phyloP scores from a whole-genome alignment of 2,113 vertebrate species.

The Sprattus sprattus region DNA sequence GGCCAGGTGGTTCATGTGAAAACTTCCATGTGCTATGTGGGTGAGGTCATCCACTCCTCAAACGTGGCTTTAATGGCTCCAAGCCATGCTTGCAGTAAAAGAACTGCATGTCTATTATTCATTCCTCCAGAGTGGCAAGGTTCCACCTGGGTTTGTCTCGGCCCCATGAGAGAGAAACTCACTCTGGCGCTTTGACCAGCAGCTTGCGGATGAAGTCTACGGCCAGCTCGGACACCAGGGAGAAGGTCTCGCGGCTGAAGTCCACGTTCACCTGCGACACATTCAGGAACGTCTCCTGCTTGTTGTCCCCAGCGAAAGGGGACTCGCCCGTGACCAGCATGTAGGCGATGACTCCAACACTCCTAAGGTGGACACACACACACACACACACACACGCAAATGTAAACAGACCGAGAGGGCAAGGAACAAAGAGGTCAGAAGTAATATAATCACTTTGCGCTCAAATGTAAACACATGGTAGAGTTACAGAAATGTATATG shows the following conservation, averaged over 20 bases:
- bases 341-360: slow-evolving; percentile 89
- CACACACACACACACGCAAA: not conserved
- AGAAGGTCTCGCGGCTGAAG: slow-evolving; percentile 86
- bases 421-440: not conserved
- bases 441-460: not conserved
- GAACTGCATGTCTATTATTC: not conserved
- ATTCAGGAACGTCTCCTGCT: slow-evolving; percentile 95
- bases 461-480: not conserved
- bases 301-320: slow-evolving; percentile 88
- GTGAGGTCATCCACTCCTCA: not conserved
- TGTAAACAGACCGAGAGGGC: not conserved
- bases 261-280: slow-evolving; percentile 96
- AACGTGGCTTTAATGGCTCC: not conserved
- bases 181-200: slow-evolving; percentile 91
- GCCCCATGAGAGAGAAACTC: slow-evolving; percentile 63
- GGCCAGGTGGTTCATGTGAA: not conserved
- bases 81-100: too few species aligned
- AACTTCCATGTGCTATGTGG: not conserved
- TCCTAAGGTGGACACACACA: slow-evolving; percentile 70
- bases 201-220: slow-evolving; percentile 91
- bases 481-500: not conserved
- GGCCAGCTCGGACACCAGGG: slow-evolving; percentile 84
- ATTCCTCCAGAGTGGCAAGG: not conserved
- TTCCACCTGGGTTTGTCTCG: not conserved
- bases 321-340: slow-evolving; percentile 94